Conservation (phyloP, 1,140 invertebrate genomes). For the Caenorhabditis remanei region DNA sequence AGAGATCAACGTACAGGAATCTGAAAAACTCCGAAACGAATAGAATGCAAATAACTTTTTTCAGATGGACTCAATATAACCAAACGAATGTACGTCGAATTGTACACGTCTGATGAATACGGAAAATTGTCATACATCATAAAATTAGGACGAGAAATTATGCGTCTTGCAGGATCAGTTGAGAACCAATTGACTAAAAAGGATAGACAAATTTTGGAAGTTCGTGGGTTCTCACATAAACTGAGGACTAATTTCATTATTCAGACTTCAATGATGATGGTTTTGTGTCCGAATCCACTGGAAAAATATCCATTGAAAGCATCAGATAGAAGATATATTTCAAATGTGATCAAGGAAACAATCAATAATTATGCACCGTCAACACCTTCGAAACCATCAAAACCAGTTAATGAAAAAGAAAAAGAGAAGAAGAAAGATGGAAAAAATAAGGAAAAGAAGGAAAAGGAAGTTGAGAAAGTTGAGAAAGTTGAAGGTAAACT, state of each 20-base stretch:
- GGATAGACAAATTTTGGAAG: background rate
- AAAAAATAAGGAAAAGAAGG: background rate
- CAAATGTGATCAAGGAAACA: background rate
- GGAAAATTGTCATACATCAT: background rate
- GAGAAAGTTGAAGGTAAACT: no score
- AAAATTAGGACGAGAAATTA: constrained; percentile 4
- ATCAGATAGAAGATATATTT: background rate
- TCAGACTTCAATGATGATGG: background rate
- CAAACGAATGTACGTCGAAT: background rate
- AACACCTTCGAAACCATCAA: background rate
- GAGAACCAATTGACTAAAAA: background rate
- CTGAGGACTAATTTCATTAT: background rate
- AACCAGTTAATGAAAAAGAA: background rate
- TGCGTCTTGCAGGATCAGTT: background rate
- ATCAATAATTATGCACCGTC: background rate
- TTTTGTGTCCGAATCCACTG: background rate
- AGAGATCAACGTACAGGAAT: no score
- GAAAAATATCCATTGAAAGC: background rate
- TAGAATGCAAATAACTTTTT: background rate
- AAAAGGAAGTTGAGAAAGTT: background rate
- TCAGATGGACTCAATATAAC: background rate
- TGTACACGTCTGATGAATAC: background rate
- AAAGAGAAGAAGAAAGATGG: background rate
- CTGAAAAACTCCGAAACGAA: background rate
- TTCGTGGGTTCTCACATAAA: no score